A percentile compares a stretch with the other conserved stretches of the same genome.
These are phyloP conservation scores for Sapayoa aenigma DNA, from an alignment of 2,113 vertebrate genomes.

Conservation along the genomic window DNA sequence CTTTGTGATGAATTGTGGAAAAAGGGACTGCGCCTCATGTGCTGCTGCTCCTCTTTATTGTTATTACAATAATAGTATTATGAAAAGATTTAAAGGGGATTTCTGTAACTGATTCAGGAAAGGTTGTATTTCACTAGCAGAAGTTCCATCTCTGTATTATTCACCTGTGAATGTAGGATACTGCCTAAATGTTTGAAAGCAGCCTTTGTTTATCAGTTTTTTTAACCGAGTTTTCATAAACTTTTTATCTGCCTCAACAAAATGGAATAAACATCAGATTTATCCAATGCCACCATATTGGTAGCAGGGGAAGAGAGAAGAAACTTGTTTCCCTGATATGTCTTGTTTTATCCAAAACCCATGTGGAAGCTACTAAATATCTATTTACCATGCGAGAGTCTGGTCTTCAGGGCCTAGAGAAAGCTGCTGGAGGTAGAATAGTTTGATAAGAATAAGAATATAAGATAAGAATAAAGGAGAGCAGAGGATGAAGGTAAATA, in stretches of 20 bases:
- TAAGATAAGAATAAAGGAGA: not conserved
- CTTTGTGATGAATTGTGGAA: not conserved
- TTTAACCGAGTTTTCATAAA: not conserved
- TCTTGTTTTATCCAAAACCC: not conserved
- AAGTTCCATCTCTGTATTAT: not conserved
- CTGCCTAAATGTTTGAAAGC: not conserved
- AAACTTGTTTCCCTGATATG: rapidly evolving
- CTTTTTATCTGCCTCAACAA: not conserved
- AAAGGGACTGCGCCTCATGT: not conserved
- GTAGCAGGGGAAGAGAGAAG: not conserved
- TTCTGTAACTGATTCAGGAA: not conserved
- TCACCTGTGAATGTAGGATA: not conserved
- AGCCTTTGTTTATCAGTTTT: not conserved
- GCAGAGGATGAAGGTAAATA: not conserved
- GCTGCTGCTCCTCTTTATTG: not conserved
- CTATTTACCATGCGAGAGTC: too few species aligned
- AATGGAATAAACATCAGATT: not conserved
- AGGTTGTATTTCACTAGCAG: not conserved
- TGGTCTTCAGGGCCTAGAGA: not conserved
- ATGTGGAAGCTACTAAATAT: not conserved
- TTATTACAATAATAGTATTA: not conserved
- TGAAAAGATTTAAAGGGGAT: not conserved
- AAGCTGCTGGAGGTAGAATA: not conserved
- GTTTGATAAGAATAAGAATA: not conserved
- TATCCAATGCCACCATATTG: not conserved